A percentile compares a stretch with the other conserved stretches of the same genome.
These are phyloP conservation scores for Tanypteryx hageni DNA, from an alignment of 2,888 invertebrate species.

Conservation along the genomic window DNA sequence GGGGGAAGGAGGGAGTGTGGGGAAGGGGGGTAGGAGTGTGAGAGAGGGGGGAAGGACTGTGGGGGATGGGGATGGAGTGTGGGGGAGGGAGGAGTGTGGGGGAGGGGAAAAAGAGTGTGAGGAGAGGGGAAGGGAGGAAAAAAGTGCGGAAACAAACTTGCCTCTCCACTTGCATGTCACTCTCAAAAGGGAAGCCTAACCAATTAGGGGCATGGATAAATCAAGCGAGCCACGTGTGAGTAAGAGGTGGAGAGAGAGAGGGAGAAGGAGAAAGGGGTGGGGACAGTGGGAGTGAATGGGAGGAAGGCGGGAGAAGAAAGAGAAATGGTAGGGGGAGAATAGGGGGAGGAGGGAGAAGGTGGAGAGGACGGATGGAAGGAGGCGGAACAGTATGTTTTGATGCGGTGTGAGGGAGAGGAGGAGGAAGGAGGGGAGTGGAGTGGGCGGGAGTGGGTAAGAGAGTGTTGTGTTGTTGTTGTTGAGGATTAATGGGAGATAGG, in stretches of 20 bases:
- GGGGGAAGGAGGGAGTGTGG: background rate
- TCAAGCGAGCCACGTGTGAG: slow-evolving; percentile 51
- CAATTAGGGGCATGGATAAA: slow-evolving; percentile 52
- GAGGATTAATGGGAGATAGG: slow-evolving; percentile 32
- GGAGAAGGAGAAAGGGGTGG: background rate
- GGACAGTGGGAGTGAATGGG: background rate
- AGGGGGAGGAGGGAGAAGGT: background rate
- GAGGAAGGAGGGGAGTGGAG: background rate
- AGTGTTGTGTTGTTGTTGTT: background rate
- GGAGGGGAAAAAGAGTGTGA: background rate
- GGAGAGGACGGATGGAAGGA: background rate
- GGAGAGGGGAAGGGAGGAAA: too few species aligned
- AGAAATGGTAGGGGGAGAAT: background rate
- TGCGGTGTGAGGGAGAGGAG: background rate
- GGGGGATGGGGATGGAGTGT: background rate
- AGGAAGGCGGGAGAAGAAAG: background rate
- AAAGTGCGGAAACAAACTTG: slow-evolving; percentile 25
- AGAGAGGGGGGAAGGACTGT: background rate
- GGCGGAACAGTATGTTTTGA: background rate
- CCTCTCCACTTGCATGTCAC: slow-evolving; percentile 45
- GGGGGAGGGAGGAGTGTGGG: background rate
- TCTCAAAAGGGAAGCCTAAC: slow-evolving; percentile 54
- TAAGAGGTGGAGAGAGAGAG: slow-evolving; percentile 6
- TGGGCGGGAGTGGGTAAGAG: background rate
- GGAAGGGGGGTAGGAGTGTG: background rate